Evolutionary conservation across 2,888 invertebrate species (phyloP).

Genomic region (Xestobium rufovillosum): DNA sequence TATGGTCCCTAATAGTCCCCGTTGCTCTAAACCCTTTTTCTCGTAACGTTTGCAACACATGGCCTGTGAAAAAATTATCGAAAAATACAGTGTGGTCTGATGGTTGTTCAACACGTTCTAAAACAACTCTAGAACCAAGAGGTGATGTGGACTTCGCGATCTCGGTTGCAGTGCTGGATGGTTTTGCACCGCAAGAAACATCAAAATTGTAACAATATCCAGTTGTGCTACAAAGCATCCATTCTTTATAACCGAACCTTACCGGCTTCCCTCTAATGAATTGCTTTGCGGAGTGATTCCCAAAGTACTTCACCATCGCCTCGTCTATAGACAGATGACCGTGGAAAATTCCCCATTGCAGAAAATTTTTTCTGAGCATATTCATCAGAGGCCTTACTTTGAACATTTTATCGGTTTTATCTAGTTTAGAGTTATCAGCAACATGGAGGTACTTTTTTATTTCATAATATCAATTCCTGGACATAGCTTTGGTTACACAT

Average conservation of each 20-base stretch:
- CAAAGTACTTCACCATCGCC: conserved; percentile 20
- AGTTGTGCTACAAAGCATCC: conserved; percentile 23
- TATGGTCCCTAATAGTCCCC: background rate
- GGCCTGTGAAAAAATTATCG: conserved; percentile 21
- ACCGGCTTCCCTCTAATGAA: conserved; percentile 26
- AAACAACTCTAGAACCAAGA: conserved; percentile 21
- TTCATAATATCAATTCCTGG: conserved; percentile 24
- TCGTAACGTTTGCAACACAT: conserved; percentile 12
- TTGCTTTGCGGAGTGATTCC: conserved; percentile 23
- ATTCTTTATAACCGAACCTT: conserved; percentile 25
- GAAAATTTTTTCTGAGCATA: conserved; percentile 17
- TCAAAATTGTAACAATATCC: conserved; percentile 26
- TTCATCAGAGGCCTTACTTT: conserved; percentile 18
- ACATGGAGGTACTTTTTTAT: conserved; percentile 21
- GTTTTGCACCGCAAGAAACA: conserved; percentile 23
- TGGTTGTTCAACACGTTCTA: conserved; percentile 15
- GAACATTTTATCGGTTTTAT: conserved; percentile 16
- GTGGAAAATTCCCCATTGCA: conserved; percentile 23
- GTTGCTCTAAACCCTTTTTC: conserved; percentile 1
- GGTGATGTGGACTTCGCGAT: conserved; percentile 11
- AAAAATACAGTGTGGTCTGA: conserved; percentile 15
- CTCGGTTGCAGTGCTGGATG: conserved; percentile 5
- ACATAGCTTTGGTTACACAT: too few relatives aligned
- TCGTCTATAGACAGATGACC: conserved; percentile 21
- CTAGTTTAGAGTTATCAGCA: conserved; percentile 14